Evolutionary conservation across 2,113 vertebrate species (phyloP).

Genomic region (Cephalopterus ornatus): DNA sequence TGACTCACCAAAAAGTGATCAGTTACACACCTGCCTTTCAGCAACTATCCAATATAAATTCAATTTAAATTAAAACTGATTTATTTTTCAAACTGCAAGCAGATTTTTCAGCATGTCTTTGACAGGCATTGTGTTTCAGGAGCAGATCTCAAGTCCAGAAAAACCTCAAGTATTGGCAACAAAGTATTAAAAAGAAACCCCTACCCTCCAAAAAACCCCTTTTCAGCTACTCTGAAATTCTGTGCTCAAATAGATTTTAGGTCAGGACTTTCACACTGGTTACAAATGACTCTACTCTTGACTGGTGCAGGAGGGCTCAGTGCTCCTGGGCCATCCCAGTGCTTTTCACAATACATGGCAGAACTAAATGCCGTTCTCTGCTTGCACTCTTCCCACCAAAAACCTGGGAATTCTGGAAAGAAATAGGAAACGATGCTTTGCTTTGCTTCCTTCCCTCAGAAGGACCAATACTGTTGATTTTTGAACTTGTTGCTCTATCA

Average conservation of each 20-base stretch:
- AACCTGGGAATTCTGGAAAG: neutral
- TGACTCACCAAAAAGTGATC: fast-evolving
- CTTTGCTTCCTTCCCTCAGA: neutral
- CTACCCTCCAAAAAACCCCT: neutral
- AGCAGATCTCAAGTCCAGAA: neutral
- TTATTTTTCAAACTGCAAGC: neutral
- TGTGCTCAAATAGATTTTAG: neutral
- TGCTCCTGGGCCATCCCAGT: neutral
- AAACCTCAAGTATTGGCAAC: neutral
- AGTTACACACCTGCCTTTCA: neutral
- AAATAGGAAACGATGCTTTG: neutral
- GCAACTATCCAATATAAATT: neutral
- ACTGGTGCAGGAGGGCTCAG: neutral
- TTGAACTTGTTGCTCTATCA: neutral
- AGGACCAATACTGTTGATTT: neutral
- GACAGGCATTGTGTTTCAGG: neutral
- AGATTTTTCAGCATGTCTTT: neutral
- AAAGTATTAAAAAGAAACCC: neutral
- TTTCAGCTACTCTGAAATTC: neutral
- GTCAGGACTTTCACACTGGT: fast-evolving
- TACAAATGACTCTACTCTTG: neutral
- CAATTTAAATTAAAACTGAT: neutral
- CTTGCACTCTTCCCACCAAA: neutral
- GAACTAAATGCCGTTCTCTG: too few relatives aligned
- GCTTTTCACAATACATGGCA: neutral